Base-by-base conservation (phyloP, 2,113 vertebrate species). In the Oenanthe melanoleuca region DNA sequence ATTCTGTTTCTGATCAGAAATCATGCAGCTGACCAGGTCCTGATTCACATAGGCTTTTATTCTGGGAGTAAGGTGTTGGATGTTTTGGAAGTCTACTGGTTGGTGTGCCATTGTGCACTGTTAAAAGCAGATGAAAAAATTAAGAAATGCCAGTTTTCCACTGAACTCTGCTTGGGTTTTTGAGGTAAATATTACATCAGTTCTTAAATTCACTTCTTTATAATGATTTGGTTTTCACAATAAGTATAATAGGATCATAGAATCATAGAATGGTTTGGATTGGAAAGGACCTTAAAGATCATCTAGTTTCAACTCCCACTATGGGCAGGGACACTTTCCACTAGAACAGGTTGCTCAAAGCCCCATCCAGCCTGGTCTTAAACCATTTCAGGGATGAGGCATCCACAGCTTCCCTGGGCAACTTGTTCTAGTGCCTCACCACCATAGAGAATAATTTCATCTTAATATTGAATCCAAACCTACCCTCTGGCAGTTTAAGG, bases 141-240 rank as follows among this genome's bases (percentile, higher is more conserved):
- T 74, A 77, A 16, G 31, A 87, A 91, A 73, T 57, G 22, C 5
- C 12, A 38, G 5, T 13, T 69, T 84, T 12, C 37, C 37, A 24
- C 22, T 65, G 55, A 80, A 57, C 4, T 66, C 28, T 45, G 11
- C 14, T 75, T 72, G 38, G 28, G 7, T 78, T 87, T 88, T 91
- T 88, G 72, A 93, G 71, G 86, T 90, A 95, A 91, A 78, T 86
- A 87, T 84, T 67, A 26, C 37, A 91, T 69, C 24, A 34, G 49
- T 71, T 94, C 59, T 49, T 91, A 96, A 93, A 96, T 97, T 96
- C 45, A 37, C 17, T 88, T 71, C 82, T 92, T 96, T 94, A 69
- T 71, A 95, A 89, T 72, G 66, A 82, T 86, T 97, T 95, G 52
- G 87, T 92, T 95, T 96, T 57, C 59, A 88, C 4, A 91, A 67